Conservation (phyloP, 2,797 vertebrate genomes). For the Danio albolineatus region DNA sequence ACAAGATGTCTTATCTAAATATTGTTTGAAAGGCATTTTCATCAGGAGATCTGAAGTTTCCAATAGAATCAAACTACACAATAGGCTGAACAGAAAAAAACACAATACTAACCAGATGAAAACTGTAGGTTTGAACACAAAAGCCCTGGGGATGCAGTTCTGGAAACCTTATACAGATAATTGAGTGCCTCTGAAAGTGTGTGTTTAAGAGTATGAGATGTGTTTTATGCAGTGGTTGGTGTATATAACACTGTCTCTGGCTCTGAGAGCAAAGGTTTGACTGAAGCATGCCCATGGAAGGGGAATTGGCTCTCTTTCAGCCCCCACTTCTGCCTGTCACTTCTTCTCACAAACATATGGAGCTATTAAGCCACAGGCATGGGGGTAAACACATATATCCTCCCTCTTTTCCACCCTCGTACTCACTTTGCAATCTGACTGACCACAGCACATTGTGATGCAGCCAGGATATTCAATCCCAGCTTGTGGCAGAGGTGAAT, state of each 20-base stretch:
- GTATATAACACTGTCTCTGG: constrained; percentile 38
- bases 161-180: constrained; percentile 41
- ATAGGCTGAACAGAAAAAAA: constrained; percentile 18
- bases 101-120: constrained; percentile 32
- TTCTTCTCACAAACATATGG: constrained; percentile 84
- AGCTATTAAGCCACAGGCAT: constrained; percentile 80
- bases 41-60: constrained; percentile 34
- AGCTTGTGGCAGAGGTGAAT: constrained; percentile 77
- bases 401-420: constrained; percentile 58
- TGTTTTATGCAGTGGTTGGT: constrained; percentile 50
- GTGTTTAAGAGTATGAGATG: constrained; percentile 57
- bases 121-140: constrained; percentile 10
- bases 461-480: constrained; percentile 83
- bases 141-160: neutral
- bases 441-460: constrained; percentile 83
- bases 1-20: constrained; percentile 78
- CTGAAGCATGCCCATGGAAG: constrained; percentile 60
- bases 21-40: constrained; percentile 51
- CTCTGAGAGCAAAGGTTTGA: constrained; percentile 44
- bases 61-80: constrained; percentile 30
- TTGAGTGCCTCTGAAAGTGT: constrained; percentile 63
- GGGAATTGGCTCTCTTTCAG: constrained; percentile 79
- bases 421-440: constrained; percentile 81
- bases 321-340: constrained; percentile 83
- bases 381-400: constrained; percentile 81